Evolutionary conservation across 1,140 invertebrate genomes (phyloP).

Genomic region (Oreohelix idahoensis): DNA sequence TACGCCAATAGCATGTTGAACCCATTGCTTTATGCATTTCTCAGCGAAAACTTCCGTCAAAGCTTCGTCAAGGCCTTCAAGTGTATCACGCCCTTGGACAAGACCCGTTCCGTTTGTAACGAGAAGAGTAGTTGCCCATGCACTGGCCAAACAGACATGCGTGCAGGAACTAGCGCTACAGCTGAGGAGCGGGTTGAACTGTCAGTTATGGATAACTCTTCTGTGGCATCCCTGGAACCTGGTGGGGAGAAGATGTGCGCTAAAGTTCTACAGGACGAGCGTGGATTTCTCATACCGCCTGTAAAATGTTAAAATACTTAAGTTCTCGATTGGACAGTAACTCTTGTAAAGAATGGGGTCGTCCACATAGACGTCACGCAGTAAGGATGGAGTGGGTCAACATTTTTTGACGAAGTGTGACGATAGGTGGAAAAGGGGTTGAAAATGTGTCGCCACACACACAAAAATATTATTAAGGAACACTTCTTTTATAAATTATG

Average conservation of each 20-base stretch:
- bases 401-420: too few species aligned
- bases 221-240: conserved; percentile 25
- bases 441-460: too few species aligned
- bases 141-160: conserved; percentile 40
- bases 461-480: too few species aligned
- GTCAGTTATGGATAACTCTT: conserved; percentile 37
- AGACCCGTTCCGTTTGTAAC: conserved; percentile 77
- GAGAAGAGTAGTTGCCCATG: conserved; percentile 92
- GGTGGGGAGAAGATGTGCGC: background rate
- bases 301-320: too few species aligned
- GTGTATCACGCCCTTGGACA: conserved; percentile 64
- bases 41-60: conserved; percentile 84
- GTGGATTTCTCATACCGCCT: conserved; percentile 42
- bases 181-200: conserved; percentile 47
- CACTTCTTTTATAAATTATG: too few species aligned
- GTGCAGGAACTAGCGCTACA: conserved; percentile 20
- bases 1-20: conserved; percentile 81
- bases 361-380: too few species aligned
- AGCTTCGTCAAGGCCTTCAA: conserved; percentile 84
- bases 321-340: too few species aligned
- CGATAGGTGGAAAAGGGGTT: too few species aligned
- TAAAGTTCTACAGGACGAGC: conserved; percentile 27
- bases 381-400: too few species aligned
- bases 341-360: too few species aligned
- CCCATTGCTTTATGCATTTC: conserved; percentile 85